A percentile compares a stretch with the other conserved stretches of the same genome.
phyloP scores from a whole-genome alignment of 2,797 vertebrate species.

The Sparidentex hasta region DNA sequence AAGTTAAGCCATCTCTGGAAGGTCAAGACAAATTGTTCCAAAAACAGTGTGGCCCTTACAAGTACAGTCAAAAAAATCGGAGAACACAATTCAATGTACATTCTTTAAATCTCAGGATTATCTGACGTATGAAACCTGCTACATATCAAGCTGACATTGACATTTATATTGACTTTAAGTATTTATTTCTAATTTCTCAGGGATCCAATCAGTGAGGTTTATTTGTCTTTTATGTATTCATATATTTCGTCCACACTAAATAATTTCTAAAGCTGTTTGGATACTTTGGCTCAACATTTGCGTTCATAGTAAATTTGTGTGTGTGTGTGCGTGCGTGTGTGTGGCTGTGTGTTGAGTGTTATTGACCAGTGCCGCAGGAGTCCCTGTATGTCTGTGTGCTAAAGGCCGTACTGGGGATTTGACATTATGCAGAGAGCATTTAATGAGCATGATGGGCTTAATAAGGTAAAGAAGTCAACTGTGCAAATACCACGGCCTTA shows the following conservation, averaged over 20 bases:
- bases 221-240: not conserved
- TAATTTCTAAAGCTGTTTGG: not conserved
- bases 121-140: not conserved
- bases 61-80: too few species aligned
- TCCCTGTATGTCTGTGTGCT: constrained; percentile 16
- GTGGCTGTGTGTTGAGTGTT: not conserved
- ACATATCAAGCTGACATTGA: not conserved
- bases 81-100: not conserved
- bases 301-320: not conserved
- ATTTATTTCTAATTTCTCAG: not conserved
- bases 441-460: constrained; percentile 57
- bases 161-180: not conserved
- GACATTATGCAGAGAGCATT: constrained; percentile 48
- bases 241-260: not conserved
- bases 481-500: constrained; percentile 48
- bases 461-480: constrained; percentile 58
- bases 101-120: not conserved
- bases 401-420: constrained; percentile 23
- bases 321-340: not conserved
- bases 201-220: not conserved
- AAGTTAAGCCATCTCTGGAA: not conserved
- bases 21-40: not conserved
- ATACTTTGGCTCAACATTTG: not conserved
- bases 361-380: constrained; percentile 22
- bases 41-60: not conserved